Base-by-base conservation (phyloP, 1,140 invertebrate species). In the Carcinoscorpius rotundicauda region DNA sequence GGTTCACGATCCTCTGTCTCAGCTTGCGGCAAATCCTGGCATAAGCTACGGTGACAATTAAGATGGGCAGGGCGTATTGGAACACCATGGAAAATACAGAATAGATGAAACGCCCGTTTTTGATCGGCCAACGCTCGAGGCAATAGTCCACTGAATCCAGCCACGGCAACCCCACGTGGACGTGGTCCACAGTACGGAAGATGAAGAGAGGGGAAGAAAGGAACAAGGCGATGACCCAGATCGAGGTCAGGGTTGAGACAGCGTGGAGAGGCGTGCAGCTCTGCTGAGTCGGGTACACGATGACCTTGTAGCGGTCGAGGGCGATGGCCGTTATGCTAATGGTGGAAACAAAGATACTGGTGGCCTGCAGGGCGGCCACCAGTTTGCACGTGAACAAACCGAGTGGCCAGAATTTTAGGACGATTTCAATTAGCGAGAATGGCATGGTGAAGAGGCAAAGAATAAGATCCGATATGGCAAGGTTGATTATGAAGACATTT, bases 271-370 rank as follows among this genome's bases (percentile, higher is more conserved):
- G 82, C 73, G 88, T 85, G 62, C 89, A 80, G 68, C 82, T 85
- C 69, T 85, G 84, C 62, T 85, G 81, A 0, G 89, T 91, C 51
- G 89, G 89, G 74, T 89, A 89, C 2, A 93, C 86, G 73, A 92
- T 92, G 55, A 75, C 73, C n/a, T 71, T 70, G 63, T 74, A 73
- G 53, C 83, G 81, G 76, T 93, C 90, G 69, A 93, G 80, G n/a
- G 90, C 89, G 65, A 93, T 93, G 4, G 89, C 88, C 3, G 88
- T 90, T 70, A 93, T 93, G 67, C 88, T 89, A 69, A 93, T 87
- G n/a, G 89, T 91, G 2, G 89, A 91, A 0, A 92, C 89, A 73
- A 91, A 93, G 66, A 91, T 88, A 68, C 87, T 90, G 56, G 85
- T 87, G 4, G 88, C 89, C 74, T 91, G 87, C 49, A 91, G 81